Evolutionary conservation across 1,140 invertebrate genomes (phyloP).

Genomic region (Popillia japonica): DNA sequence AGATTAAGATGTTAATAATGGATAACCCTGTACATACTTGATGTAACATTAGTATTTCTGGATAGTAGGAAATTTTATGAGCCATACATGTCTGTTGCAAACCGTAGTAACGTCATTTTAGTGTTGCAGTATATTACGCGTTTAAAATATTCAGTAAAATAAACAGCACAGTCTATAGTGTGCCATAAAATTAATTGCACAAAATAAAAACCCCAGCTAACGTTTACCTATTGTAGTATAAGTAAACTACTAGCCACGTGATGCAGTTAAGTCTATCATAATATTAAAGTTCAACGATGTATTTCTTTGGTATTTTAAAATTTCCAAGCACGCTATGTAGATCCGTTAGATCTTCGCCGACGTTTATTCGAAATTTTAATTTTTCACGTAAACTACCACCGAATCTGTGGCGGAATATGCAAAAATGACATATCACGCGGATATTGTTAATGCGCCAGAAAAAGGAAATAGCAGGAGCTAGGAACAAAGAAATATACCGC

Average conservation of each 20-base stretch:
- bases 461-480: constrained; percentile 18
- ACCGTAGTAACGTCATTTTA: constrained; percentile 23
- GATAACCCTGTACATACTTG: no score
- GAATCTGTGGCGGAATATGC: neutral
- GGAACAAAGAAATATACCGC: constrained; percentile 41
- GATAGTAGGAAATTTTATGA: constrained; percentile 6
- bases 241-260: neutral
- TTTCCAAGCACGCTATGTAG: no score
- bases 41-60: constrained; percentile 7
- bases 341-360: no score
- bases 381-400: no score
- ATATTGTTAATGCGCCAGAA: neutral
- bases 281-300: neutral
- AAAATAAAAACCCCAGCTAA: neutral
- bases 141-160: constrained; percentile 25
- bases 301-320: neutral
- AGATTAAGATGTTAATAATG: no score
- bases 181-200: constrained; percentile 17
- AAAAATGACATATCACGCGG: neutral
- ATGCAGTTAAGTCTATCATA: no score
- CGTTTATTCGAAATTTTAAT: no score
- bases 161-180: neutral
- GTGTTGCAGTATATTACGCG: constrained; percentile 14
- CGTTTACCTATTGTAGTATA: neutral
- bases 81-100: constrained; percentile 10